phyloP scores from a whole-genome alignment of 92 coral and sea anemone species.

The Parazoanthus atlanticus region DNA sequence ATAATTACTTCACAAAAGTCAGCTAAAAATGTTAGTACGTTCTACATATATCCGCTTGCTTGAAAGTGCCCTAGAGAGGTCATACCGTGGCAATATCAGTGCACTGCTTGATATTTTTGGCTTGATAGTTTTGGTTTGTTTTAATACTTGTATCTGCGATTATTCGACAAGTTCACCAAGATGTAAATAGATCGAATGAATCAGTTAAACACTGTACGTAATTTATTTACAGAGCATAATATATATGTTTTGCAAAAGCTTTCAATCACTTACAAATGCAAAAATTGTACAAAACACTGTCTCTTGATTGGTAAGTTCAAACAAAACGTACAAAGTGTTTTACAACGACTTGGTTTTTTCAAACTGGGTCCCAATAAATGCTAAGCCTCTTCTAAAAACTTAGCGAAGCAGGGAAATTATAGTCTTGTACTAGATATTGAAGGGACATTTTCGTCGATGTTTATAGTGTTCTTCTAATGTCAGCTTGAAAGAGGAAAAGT shows the following conservation, averaged over 20 bases:
- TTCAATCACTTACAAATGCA: not conserved
- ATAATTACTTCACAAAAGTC: too few relatives aligned
- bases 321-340: not conserved
- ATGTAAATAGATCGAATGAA: not conserved
- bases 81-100: too few relatives aligned
- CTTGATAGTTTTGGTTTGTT: too few relatives aligned
- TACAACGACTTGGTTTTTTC: not conserved
- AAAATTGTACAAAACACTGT: not conserved
- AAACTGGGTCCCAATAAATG: not conserved
- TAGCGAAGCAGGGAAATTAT: not conserved
- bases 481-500: too few relatives aligned
- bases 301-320: not conserved
- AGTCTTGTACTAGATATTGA: not conserved
- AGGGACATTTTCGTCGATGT: too few relatives aligned
- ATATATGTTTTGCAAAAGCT: not conserved
- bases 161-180: not conserved
- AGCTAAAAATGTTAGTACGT: too few relatives aligned
- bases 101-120: too few relatives aligned
- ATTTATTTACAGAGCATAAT: not conserved
- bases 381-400: too few relatives aligned
- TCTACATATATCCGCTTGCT: too few relatives aligned
- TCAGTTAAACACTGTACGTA: not conserved
- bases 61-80: not conserved
- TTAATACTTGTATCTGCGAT: not conserved
- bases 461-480: too few relatives aligned